Evolutionary conservation across 2,797 vertebrate genomes (phyloP).

Genomic region (Tenualosa ilisha): DNA sequence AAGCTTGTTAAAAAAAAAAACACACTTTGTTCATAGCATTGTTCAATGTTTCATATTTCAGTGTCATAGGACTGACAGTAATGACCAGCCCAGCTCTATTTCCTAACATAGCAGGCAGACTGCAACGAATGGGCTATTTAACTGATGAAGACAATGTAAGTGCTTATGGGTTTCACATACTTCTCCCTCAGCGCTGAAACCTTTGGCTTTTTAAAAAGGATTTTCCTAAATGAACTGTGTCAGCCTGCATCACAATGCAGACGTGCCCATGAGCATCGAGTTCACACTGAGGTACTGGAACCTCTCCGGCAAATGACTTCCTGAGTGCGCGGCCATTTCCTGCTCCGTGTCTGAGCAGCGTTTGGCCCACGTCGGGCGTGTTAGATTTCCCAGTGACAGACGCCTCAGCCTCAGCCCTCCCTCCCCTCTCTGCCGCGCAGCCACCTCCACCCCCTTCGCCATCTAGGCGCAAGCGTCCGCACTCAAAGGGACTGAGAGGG

Average conservation of each 20-base stretch:
- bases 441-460: neutral
- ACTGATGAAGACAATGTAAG: neutral
- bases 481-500: constrained; percentile 16
- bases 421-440: neutral
- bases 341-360: constrained; percentile 41
- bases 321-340: constrained; percentile 42
- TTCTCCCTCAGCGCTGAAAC: neutral
- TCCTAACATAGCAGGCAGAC: neutral
- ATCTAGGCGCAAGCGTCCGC: neutral
- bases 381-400: constrained; percentile 4
- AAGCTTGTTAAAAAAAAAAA: too few species aligned
- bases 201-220: neutral
- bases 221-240: constrained; percentile 16
- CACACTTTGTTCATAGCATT: neutral
- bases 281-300: constrained; percentile 33
- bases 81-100: neutral
- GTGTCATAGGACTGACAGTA: neutral
- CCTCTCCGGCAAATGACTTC: constrained; percentile 34
- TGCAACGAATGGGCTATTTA: neutral
- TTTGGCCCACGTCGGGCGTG: constrained; percentile 30
- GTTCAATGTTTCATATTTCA: neutral
- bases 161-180: neutral
- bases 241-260: neutral
- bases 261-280: neutral
- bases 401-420: neutral